Base-by-base conservation (phyloP, 2,797 vertebrate species). In the Rallus crepitans region DNA sequence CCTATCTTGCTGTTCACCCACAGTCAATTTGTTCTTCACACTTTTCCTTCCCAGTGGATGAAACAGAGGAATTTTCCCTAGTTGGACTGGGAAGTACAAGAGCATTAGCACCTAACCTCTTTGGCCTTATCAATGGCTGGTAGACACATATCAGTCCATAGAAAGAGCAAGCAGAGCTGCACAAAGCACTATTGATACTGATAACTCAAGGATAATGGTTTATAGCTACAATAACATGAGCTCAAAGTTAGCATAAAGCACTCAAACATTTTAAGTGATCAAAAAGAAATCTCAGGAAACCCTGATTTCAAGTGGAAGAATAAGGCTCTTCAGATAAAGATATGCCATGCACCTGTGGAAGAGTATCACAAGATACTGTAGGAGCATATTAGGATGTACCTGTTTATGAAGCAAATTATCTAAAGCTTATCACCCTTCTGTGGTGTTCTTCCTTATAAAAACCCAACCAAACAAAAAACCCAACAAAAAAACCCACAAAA, bases 281-380 rank as follows among this genome's bases (percentile, higher is more conserved):
- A 72, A 39, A 56, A 57, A 40, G 15, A 6, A 42, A 37, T 7
- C 18, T 73, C 45, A 53, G 30, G 21, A 50, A 15, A 24, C 24
- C 15, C 8, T 17, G 8, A 45, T 8, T 57, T 4, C 7, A 3
- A 72, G 69, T 6, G 16, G 11, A 73, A 61, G 19, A n/a, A 27
- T 0, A 40, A 3, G 8, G 12, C 6, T 68, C 3, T 35, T 28
- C 37, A 60, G 14, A 25, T 21, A 47, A 59, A 70, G 14, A 10
- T 0, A 0, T 9, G 21, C 13, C 4, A 25, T 2, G 5, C 4
- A n/a, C 5, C 28, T 53, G 31, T 18, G 52, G 8, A 86, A 39
- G 9, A n/a, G 5, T 18, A 27, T 11, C 9, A 9, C 1, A 0
- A 66, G 23, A 18, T 33, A 19, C 6, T 17, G 7, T 55, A 75